phyloP scores from a whole-genome alignment of 2,113 vertebrate species.

The Psilopsiagon aymara region DNA sequence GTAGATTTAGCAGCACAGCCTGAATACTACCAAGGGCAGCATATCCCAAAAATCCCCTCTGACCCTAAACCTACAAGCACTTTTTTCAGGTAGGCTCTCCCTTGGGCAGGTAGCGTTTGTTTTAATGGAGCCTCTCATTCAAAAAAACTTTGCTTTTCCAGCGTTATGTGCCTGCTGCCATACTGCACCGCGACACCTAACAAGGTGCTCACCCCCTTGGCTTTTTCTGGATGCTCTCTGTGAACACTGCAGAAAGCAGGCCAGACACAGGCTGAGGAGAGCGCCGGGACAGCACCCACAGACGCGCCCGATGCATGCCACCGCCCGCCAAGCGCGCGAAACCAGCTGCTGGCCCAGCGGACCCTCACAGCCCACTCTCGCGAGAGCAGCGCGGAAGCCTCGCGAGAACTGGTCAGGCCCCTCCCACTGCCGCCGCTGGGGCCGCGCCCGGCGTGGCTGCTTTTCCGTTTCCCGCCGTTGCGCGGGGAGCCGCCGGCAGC shows the following conservation, averaged over 20 bases:
- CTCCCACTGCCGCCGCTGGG: neutral
- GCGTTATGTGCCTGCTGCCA: neutral
- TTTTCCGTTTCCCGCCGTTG: conserved; percentile 5
- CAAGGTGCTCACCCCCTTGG: too few relatives aligned
- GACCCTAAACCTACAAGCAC: neutral
- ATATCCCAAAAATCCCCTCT: rapidly evolving
- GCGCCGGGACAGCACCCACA: rapidly evolving
- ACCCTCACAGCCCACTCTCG: neutral
- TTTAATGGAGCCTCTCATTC: neutral
- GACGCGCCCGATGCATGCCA: rapidly evolving
- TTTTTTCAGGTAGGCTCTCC: neutral
- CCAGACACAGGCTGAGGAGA: neutral
- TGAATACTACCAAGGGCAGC: neutral
- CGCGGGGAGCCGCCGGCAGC: neutral
- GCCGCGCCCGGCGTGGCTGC: rapidly evolving
- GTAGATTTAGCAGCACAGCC: rapidly evolving
- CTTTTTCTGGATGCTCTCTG: neutral
- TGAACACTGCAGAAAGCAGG: neutral
- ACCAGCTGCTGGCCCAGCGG: rapidly evolving
- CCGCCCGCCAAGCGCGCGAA: rapidly evolving
- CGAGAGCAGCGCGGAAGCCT: neutral
- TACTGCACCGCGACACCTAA: rapidly evolving
- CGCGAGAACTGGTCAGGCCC: neutral
- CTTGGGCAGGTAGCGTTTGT: too few relatives aligned
- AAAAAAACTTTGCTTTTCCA: neutral